phyloP scores from a whole-genome alignment of 2,888 invertebrate genomes.

The Calliopum simillimum region DNA sequence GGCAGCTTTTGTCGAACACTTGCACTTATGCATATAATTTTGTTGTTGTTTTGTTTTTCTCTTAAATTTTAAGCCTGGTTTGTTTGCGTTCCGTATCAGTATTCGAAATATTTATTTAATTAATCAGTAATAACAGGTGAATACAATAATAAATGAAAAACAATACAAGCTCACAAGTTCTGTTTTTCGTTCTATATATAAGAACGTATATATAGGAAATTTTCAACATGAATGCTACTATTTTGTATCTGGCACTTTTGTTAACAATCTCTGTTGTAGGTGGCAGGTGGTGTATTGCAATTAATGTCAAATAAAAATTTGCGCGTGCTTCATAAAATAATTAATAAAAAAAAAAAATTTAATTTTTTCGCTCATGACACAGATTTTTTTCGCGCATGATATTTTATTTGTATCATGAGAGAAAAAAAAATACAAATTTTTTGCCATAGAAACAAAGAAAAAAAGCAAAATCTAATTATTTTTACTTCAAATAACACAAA shows the following conservation, averaged over 20 bases:
- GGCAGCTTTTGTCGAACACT: conserved; percentile 24
- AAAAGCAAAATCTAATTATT: no score
- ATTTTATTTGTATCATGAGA: no score
- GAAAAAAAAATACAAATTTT: no score
- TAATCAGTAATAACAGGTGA: conserved; percentile 7
- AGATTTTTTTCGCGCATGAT: no score
- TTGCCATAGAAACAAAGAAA: no score
- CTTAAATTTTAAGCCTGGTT: background rate
- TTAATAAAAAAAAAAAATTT: no score
- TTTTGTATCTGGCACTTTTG: background rate
- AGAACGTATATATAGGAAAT: no score
- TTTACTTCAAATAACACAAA: no score
- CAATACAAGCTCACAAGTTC: background rate
- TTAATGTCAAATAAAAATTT: background rate
- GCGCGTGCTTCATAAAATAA: background rate
- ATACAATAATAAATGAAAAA: conserved; percentile 7
- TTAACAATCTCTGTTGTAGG: background rate
- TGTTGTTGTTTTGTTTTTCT: background rate
- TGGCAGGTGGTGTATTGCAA: background rate
- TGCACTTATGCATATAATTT: conserved; percentile 7
- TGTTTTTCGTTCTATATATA: no score
- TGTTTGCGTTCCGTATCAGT: background rate
- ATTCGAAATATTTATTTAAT: conserved; percentile 22
- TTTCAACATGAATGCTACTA: no score
- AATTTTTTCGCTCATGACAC: no score